A percentile compares a stretch with the other conserved stretches of the same genome.
phyloP scores from a whole-genome alignment of 35 echinoderm and acorn worm species.

The Lytechinus pictus region DNA sequence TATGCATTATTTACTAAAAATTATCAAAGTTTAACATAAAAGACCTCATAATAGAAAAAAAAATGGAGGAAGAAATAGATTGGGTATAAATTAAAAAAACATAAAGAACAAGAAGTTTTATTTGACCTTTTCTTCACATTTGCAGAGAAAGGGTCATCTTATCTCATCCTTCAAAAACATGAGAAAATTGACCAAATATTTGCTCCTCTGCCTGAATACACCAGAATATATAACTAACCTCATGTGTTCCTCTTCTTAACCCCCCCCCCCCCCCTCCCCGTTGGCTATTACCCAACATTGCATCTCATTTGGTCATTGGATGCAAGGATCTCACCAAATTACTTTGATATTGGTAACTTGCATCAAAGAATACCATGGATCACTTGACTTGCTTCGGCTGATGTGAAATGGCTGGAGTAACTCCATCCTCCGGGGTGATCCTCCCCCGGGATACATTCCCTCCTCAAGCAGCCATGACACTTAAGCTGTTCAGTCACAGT shows the following conservation, averaged over 20 bases:
- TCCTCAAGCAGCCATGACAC: not conserved
- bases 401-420: not conserved
- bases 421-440: not conserved
- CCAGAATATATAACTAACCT: not conserved
- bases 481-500: constrained; percentile 6
- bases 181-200: not conserved
- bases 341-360: not conserved
- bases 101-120: too few relatives aligned
- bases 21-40: too few relatives aligned
- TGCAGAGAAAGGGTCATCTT: too few relatives aligned
- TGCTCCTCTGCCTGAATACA: not conserved
- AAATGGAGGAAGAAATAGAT: too few relatives aligned
- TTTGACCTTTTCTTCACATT: too few relatives aligned
- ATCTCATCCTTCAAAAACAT: too few relatives aligned
- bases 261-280: not conserved
- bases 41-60: too few relatives aligned
- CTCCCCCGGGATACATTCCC: not conserved
- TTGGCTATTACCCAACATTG: not conserved
- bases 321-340: too few relatives aligned
- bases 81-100: too few relatives aligned
- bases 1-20: too few relatives aligned
- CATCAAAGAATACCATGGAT: not conserved
- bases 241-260: too few relatives aligned
- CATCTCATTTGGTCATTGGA: not conserved
- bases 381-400: not conserved